These are phyloP conservation scores for Drosophila quadrilineata DNA, from an alignment of 1,140 invertebrate species.

Conservation along the genomic window DNA sequence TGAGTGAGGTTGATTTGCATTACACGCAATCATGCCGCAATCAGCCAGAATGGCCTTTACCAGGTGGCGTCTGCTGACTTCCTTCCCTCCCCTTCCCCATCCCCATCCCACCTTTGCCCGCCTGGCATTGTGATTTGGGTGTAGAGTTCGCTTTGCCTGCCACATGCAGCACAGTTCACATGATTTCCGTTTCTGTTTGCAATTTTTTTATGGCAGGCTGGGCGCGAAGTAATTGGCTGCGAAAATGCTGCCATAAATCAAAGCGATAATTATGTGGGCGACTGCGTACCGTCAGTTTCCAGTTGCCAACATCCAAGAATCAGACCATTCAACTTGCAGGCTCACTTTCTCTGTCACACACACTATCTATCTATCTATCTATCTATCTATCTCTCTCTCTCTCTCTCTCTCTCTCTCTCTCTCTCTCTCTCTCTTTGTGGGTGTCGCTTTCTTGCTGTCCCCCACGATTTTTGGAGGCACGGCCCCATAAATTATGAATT, in stretches of 20 bases:
- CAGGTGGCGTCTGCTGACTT: too few species aligned
- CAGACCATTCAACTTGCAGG: slow-evolving; percentile 11
- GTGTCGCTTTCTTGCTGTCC: too few species aligned
- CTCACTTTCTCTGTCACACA: slow-evolving; percentile 39
- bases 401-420: too few species aligned
- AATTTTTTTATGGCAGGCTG: slow-evolving; percentile 14
- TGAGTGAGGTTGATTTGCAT: slow-evolving; percentile 27
- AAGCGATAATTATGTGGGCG: slow-evolving; percentile 77
- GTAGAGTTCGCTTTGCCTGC: slow-evolving; percentile 1
- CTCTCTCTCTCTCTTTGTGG: too few species aligned
- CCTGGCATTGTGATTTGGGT: not conserved
- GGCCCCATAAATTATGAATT: slow-evolving; percentile 70
- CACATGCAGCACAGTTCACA: slow-evolving; percentile 36
- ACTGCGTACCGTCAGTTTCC: slow-evolving; percentile 42
- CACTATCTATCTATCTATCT: not conserved
- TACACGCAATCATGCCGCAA: slow-evolving; percentile 30
- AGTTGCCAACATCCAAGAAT: not conserved
- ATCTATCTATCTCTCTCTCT: too few species aligned
- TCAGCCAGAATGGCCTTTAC: slow-evolving; percentile 7
- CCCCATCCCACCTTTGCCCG: too few species aligned
- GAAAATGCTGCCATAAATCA: slow-evolving; percentile 76
- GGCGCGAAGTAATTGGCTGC: slow-evolving; percentile 72
- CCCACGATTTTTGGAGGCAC: not conserved
- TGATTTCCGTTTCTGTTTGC: slow-evolving; percentile 57
- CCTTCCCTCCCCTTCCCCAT: too few species aligned